Evolutionary conservation across 1,140 invertebrate species (phyloP), one percentile per base, ranked within the genome.

Genomic region (Plutomurus gul): DNA sequence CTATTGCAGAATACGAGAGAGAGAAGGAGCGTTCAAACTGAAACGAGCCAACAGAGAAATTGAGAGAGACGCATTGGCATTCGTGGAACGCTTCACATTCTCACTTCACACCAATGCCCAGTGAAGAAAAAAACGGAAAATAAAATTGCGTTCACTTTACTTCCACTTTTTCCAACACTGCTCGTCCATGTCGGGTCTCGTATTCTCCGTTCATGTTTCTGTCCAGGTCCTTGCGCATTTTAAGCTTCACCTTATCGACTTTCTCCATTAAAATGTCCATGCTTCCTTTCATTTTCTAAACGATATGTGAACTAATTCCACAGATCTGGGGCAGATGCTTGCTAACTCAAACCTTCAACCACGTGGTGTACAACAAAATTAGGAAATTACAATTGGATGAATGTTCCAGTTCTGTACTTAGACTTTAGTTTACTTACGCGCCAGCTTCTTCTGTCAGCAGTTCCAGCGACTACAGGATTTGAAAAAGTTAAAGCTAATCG

Each of bases 61-160:
- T 65, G 56, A 65, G 56, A 65, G 56, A 65, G 56, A 65, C 56
- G 56, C 56, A 65, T 65, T 65, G 56, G 56, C 56, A 65, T 65
- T 65, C 56, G 56, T 33, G 56, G 56, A 65, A 65, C 56, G 56
- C 56, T 65, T 27, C 56, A 36, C 56, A 65, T 65, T 65, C 56
- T 65, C 56, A 65, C 56, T 65, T 65, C 56, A 65, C 56, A 65
- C 56, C 56, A 30, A 65, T 65, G 56, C 56, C 56, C 56, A 65
- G 27, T 30, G 16, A 65, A 11, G 56, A 65, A 65, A 65, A 30
- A 65, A 65, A 25, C 51, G 51, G 30, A 56, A 56, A 56, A 56
- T 65, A 16, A 65, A 65, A 65, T 33, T 65, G 56, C 56, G 56
- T 65, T 27, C 56, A 25, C 56, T 65, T 56, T 65, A 22, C 47